Base-by-base conservation (phyloP, 2,113 vertebrate genomes). In the Nematolebias whitei region DNA sequence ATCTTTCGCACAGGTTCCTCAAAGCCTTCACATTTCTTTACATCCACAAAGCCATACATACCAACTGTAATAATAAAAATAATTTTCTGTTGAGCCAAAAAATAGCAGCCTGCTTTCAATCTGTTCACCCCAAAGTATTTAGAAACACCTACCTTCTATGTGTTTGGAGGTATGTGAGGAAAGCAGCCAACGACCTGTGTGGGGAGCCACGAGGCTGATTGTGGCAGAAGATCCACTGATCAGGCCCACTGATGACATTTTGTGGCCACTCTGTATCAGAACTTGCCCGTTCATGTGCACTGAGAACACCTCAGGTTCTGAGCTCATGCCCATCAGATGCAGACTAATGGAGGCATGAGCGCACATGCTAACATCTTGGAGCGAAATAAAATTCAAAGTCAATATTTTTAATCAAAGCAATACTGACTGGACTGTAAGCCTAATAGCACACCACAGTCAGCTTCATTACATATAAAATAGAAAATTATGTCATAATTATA, bases 241-340 rank as follows among this genome's bases (percentile, higher is more conserved):
- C 2, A 99, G 92, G 4, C 91, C 94, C 63, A 98, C 43, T 0
- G 96, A 84, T 0, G 98, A 96, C 59, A 97, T 79, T 76, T 93
- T 94, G 14, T 63, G 95, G 0, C 71, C 91, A 2, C 67, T 83
- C 26, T 97, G 92, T 69, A 94, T 90, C 78, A 98, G 83, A 72
- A 96, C 94, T 53, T 99, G 96, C 2, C 96, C 97, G 3, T 94
- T 96, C 84, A 99, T 89, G 49, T 99, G 98, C 60, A 99, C 85
- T 0, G 98, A 97, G 87, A 98, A 99, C 18, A 97, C 74, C 87
- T 99, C 98, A 0, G 95, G 91, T 40, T 92, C 85, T 1, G 95
- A 96, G 82, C 95, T 98, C 95, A 99, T 98, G 13, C 92, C 96
- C 75, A 96, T 69, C 74, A 99, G 91, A 74, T 99, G 95, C 90